Evolutionary conservation across 2,888 invertebrate species (phyloP), one percentile per base, ranked within the genome.

Genomic region (Lithophane socia): DNA sequence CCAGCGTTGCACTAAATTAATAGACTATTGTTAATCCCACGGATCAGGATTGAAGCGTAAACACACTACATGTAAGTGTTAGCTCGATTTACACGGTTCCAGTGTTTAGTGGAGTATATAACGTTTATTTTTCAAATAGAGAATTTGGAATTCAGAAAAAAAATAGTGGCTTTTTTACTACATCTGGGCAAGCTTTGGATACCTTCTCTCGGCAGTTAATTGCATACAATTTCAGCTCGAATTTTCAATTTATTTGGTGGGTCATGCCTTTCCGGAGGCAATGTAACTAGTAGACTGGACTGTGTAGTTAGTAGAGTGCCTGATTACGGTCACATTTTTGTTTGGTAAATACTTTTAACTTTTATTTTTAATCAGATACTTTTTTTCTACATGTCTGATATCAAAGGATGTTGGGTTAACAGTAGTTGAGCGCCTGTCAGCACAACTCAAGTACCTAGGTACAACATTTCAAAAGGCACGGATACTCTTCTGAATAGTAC

Each of bases 1-100:
- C 95, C 94, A 82, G 90, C 79, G 87, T 86, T 88, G 90, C 88
- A 89, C 91, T 90, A 91, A 92, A 94, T 94, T 94, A 93, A 93
- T 93, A 92, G 91, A 90, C 88, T 88, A 76, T 87, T 86, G 86
- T 87, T 90, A 90, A 90, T 90, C 86, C 88, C 75, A 60, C 49
- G 88, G 89, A 89, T 89, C 87, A 88, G 84, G 80, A 85, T 84
- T 84, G 81, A 85, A 79, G 77, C 87, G 84, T 86, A 87, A 83
- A 79, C 75, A 75, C 83, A 42, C 42, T 72, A 81, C 67, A 74
- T 78, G 67, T 73, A 63, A 69, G 72, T 74, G 79, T 70, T 77
- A 67, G 61, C 58, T 29, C 42, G 7, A 44, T 68, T 85, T 81
- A 60, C 49, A 67, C 13, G 21, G 18, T 12, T 61, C 9, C 16